Evolutionary conservation across 2,113 vertebrate species (phyloP).

Genomic region (Sinosuthora webbiana): DNA sequence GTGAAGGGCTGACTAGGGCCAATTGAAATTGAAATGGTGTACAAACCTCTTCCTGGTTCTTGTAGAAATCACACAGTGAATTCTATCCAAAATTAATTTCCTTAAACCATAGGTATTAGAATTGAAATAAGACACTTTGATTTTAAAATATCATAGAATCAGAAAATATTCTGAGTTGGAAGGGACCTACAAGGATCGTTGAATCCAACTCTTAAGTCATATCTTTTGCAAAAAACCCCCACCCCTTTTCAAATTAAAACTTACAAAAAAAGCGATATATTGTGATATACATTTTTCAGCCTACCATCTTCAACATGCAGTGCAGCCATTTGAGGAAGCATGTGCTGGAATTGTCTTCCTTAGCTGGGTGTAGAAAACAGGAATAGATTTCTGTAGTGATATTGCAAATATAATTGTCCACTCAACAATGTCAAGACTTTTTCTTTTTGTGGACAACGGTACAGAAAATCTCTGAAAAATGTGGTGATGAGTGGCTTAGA

Average conservation of each 20-base stretch:
- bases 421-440: neutral
- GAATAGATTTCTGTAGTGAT: neutral
- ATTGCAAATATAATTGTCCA: neutral
- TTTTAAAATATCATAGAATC: neutral
- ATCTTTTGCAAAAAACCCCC: neutral
- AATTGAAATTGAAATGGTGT: neutral
- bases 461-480: neutral
- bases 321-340: neutral
- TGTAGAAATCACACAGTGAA: neutral
- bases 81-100: neutral
- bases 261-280: neutral
- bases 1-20: neutral
- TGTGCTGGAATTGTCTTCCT: neutral
- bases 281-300: neutral
- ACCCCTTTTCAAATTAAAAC: neutral
- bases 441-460: neutral
- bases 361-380: neutral
- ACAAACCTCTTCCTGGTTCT: neutral
- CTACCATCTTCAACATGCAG: neutral
- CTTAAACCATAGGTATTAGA: neutral
- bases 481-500: neutral
- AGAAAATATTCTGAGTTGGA: neutral
- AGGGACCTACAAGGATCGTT: neutral
- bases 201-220: neutral
- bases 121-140: neutral